phyloP scores from a whole-genome alignment of 1,140 invertebrate species.

The Caenorhabditis briggsae region DNA sequence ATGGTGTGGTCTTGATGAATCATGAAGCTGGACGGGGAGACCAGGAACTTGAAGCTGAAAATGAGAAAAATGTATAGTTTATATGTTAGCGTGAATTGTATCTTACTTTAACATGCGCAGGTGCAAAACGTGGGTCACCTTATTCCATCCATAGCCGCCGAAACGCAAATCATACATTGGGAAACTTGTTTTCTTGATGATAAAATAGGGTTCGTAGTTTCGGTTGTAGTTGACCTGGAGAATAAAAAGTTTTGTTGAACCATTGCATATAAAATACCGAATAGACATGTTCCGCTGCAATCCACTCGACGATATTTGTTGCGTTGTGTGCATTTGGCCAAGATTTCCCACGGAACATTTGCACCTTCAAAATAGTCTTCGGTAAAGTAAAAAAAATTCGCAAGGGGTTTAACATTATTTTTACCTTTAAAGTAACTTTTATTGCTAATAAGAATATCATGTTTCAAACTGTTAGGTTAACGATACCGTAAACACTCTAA shows the following conservation, averaged over 20 bases:
- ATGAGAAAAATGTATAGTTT: neutral
- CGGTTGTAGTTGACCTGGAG: slow-evolving; percentile 88
- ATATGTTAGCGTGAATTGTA: neutral
- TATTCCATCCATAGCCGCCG: slow-evolving; percentile 96
- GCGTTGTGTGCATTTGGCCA: slow-evolving; percentile 55
- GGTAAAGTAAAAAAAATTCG: too few relatives aligned
- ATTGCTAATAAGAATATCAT: too few relatives aligned
- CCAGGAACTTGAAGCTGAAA: slow-evolving; percentile 12
- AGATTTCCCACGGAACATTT: slow-evolving; percentile 12
- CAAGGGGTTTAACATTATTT: too few relatives aligned
- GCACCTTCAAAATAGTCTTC: slow-evolving; percentile 44
- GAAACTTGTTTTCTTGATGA: slow-evolving; percentile 84
- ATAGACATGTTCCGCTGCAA: neutral
- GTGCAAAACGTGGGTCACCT: slow-evolving; percentile 87
- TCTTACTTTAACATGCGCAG: slow-evolving; percentile 84
- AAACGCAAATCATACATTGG: slow-evolving; percentile 89
- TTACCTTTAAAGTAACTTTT: too few relatives aligned
- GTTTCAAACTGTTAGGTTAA: too few relatives aligned
- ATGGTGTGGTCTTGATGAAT: slow-evolving; percentile 23
- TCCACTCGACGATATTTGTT: slow-evolving; percentile 52
- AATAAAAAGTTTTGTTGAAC: slow-evolving; percentile 54
- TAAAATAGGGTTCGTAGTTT: slow-evolving; percentile 92
- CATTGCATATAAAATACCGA: neutral
- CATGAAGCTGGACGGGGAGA: slow-evolving; percentile 12
- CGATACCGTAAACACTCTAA: too few relatives aligned